phyloP scores from a whole-genome alignment of 2,797 vertebrate genomes.

The Ataeniobius toweri region DNA sequence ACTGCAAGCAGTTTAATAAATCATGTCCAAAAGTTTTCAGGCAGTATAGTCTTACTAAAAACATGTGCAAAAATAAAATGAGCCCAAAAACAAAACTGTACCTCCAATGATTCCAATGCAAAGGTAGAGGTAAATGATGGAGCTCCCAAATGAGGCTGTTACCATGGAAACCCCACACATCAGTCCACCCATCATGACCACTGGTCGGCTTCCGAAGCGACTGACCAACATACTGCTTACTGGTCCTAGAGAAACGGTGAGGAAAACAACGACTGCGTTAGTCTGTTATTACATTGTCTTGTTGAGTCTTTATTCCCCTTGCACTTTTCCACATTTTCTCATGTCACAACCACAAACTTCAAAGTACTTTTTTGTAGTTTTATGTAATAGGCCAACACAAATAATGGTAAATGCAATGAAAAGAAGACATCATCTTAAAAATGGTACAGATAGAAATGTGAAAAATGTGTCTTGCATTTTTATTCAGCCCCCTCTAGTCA shows the following conservation, averaged over 20 bases:
- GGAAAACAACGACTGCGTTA: neutral
- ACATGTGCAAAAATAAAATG: neutral
- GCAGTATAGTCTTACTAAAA: neutral
- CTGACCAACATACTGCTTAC: conserved; percentile 84
- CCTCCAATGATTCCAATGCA: conserved; percentile 85
- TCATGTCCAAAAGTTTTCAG: neutral
- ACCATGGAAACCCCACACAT: conserved; percentile 83
- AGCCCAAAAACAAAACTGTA: conserved; percentile 51
- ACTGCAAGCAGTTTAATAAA: neutral
- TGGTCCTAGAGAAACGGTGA: conserved; percentile 71
- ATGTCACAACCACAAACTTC: neutral
- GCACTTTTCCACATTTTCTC: neutral
- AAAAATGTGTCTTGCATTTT: too few species aligned
- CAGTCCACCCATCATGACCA: conserved; percentile 84
- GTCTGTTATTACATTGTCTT: neutral
- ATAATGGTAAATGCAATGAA: neutral
- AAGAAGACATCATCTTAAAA: neutral
- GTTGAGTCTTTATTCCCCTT: too few species aligned
- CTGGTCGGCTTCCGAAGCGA: conserved; percentile 82
- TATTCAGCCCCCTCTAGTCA: too few species aligned
- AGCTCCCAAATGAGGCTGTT: conserved; percentile 81
- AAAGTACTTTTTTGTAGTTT: neutral
- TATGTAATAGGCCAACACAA: neutral
- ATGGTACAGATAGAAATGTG: too few species aligned
- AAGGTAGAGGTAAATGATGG: conserved; percentile 84